Base-by-base conservation (phyloP, 23 tunicate genomes). In the Styela clava region DNA sequence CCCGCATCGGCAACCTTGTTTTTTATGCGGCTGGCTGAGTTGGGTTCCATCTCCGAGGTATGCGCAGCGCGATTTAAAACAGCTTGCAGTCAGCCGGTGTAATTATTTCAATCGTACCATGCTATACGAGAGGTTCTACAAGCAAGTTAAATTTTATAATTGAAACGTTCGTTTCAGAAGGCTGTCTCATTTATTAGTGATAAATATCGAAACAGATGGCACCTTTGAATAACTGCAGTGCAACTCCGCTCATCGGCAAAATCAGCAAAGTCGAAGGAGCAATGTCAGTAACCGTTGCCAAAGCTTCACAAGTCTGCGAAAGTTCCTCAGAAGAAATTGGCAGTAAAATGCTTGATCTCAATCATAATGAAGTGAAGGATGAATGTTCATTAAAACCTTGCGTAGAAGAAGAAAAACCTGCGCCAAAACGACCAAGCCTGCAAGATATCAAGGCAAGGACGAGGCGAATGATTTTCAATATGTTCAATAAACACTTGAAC, bases 401-500 rank as follows among this genome's bases (percentile, higher is more conserved):
- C 19, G 31, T 24, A 18, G 71, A 67, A 67, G 26, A 1, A 22
- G 72, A 37, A 19, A 0, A 37, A 44, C 64, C 81, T 22, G 64
- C 77, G 24, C 77, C 77, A 16, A 71, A 71, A 7, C 77, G 77
- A 71, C 35, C 35, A 71, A 71, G 77, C 35, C 34, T 21, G 18
- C 77, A 71, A 76, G 65, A 52, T 1, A 76, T 76, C 73, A 91
- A 91, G 33, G 97, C 69, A 25, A 74, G 91, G 65, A 91, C 92
- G 74, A 44, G 97, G 79, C 83, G 83, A 63, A 62, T 91, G 61
- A 83, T 91, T 68, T 62, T 74, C 64, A 91, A 68, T 65, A 87
- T 89, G 71, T 87, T 91, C 85, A 73, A 82, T 52, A 76, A 76
- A 56, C 91, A 91, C 36, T 79, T 91, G 12, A 79, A 84, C 62